Percentiles rank a stretch among this genome's conserved stretches.
Conservation (phyloP, 2,113 vertebrate genomes). For the Datnioides undecimradiatus region DNA sequence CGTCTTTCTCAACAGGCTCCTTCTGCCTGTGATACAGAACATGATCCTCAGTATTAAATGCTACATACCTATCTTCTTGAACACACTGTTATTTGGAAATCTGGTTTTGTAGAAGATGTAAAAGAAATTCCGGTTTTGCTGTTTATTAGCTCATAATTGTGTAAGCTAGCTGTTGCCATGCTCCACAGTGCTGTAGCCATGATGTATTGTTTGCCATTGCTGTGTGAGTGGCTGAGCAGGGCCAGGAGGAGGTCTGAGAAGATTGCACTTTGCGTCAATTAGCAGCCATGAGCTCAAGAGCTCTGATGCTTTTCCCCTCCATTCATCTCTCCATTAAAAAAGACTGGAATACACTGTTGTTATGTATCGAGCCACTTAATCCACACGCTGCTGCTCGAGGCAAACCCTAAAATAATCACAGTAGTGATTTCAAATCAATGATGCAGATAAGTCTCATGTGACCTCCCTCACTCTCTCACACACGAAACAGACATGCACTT, state of each 20-base stretch:
- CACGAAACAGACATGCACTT: slow-evolving; percentile 11
- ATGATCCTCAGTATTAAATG: background rate
- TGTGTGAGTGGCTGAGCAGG: slow-evolving; percentile 41
- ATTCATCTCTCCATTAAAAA: slow-evolving; percentile 54
- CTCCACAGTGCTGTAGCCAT: slow-evolving; percentile 9
- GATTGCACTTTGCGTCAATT: slow-evolving; percentile 72
- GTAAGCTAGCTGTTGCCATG: slow-evolving; percentile 25
- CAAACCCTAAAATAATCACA: slow-evolving; percentile 63
- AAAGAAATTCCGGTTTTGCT: background rate
- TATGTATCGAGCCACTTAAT: slow-evolving; percentile 60
- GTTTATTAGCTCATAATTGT: slow-evolving; percentile 29
- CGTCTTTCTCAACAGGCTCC: slow-evolving; percentile 46
- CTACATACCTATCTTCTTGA: background rate
- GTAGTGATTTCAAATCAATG: slow-evolving; percentile 65
- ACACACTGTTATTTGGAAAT: background rate
- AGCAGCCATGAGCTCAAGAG: slow-evolving; percentile 58
- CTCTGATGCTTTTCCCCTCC: slow-evolving; percentile 40
- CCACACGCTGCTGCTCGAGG: slow-evolving; percentile 49
- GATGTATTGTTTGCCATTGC: slow-evolving; percentile 50
- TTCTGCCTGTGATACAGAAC: slow-evolving; percentile 63
- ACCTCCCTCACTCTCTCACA: slow-evolving; percentile 35
- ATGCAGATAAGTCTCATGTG: slow-evolving; percentile 38
- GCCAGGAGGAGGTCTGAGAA: slow-evolving; percentile 9
- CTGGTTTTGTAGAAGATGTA: too few relatives aligned
- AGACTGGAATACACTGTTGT: slow-evolving; percentile 55